Base-by-base conservation (phyloP, 2,113 vertebrate species). In the Mustelus asterias region DNA sequence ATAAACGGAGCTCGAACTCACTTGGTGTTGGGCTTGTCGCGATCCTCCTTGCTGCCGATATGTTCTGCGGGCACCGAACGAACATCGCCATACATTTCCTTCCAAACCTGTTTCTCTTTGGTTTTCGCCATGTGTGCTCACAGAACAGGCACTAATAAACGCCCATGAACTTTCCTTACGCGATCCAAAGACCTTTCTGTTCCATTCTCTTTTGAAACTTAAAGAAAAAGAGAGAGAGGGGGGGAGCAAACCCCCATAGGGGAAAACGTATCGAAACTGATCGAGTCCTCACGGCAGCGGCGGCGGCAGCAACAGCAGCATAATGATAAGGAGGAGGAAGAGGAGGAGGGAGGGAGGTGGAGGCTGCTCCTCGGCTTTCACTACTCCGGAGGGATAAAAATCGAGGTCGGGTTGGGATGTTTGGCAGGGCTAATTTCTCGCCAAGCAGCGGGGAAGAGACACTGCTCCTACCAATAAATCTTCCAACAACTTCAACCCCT, bases 21-120 rank as follows among this genome's bases (percentile, higher is more conserved):
- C 94, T 95, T 95, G 41, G 69, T 54, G 69, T 72, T 48, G 94
- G 69, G 67, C 69, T 95, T 72, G 94, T 76, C 69, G 94, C 69
- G 94, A 95, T 95, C 94, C 67, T 72, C 69, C 69, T 95, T 44
- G 94, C 69, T 48, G 94, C 94, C 69, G 69, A 95, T 95, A 16
- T 44, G 44, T 26, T 72, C 94, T 72, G 67, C 37, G 94, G 94
- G 44, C 41, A 48, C 69, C 29, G 94, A 44, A 48, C 94, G 94
- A 48, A 70, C 72, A 95, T 95, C 94, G 41, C 94, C 94, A 76
- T 72, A 72, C 94, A 70, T 95, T 70, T 95, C 67, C 41, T 70
- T 95, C 67, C 94, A 95, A 29, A 72, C 41, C 41, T 44, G n/a
- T 95, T 95, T 95, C 44, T 76, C 94, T 95, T 95, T 95, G 41